phyloP scores from a whole-genome alignment of 2,888 invertebrate genomes.

The Phrixothrix hirtus region DNA sequence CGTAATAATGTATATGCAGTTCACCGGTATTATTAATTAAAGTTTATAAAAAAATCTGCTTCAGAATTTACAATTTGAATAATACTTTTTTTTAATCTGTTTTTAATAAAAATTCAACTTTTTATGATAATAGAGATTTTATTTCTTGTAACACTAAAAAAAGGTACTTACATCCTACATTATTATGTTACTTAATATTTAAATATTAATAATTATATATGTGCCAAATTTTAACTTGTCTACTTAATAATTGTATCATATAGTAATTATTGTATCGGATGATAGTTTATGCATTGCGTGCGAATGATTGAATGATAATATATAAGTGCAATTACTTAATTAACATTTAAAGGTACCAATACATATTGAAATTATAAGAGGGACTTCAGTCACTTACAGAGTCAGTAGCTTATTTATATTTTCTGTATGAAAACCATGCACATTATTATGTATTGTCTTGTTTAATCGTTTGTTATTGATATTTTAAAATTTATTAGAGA shows the following conservation, averaged over 20 bases:
- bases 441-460: neutral
- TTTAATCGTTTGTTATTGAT: neutral
- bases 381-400: conserved; percentile 8
- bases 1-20: too few species aligned
- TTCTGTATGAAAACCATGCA: conserved; percentile 7
- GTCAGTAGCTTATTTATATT: conserved; percentile 10
- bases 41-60: too few species aligned
- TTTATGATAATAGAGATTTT: conserved; percentile 1
- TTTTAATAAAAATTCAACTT: too few species aligned
- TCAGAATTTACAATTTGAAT: too few species aligned
- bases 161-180: too few species aligned
- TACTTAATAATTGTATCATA: conserved; percentile 22
- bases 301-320: conserved; percentile 20
- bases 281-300: conserved; percentile 7
- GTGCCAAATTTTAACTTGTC: conserved; percentile 27
- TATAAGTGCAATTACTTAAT: conserved; percentile 38
- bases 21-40: too few species aligned
- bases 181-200: too few species aligned
- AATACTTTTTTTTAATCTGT: too few species aligned
- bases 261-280: conserved; percentile 19
- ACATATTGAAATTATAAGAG: conserved; percentile 22
- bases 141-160: too few species aligned
- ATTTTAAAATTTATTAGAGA: neutral
- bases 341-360: conserved; percentile 34
- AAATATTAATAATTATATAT: conserved; percentile 14